These are phyloP conservation scores for Struthio camelus DNA, from an alignment of 2,113 vertebrate genomes.

Conservation along the genomic window DNA sequence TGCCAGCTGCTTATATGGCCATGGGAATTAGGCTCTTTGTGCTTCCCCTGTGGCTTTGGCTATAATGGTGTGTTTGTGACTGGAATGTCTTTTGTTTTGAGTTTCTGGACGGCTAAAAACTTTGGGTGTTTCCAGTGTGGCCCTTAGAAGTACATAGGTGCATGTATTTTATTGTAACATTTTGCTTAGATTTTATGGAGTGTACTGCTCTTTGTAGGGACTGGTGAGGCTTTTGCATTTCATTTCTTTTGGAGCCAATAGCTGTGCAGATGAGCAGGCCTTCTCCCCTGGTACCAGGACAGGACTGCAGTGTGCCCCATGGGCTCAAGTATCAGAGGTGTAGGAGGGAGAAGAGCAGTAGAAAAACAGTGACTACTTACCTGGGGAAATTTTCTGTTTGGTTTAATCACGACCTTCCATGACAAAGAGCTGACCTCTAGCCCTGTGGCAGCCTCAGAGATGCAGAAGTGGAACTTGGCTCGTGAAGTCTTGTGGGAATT, in stretches of 20 bases:
- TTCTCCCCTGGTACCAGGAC: background rate
- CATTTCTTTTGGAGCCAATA: background rate
- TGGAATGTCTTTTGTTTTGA: background rate
- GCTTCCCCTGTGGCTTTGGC: background rate
- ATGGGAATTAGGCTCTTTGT: background rate
- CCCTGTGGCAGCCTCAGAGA: background rate
- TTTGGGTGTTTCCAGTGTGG: accelerated
- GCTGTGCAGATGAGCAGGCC: accelerated
- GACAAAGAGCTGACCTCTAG: background rate
- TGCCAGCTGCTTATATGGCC: background rate
- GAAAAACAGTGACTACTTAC: background rate
- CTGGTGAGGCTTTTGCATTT: background rate
- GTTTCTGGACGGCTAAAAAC: background rate
- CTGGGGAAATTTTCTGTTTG: background rate
- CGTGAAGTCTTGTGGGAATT: background rate
- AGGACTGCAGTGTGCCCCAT: background rate
- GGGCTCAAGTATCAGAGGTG: background rate
- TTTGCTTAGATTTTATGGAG: background rate
- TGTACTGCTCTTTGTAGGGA: background rate
- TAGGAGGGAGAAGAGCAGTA: background rate
- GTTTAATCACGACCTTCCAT: background rate
- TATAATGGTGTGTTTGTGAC: background rate
- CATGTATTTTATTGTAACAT: background rate
- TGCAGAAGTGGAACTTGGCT: background rate
- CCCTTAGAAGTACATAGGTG: background rate